Conservation (phyloP, 2,888 invertebrate genomes). For the Sericinus montela region DNA sequence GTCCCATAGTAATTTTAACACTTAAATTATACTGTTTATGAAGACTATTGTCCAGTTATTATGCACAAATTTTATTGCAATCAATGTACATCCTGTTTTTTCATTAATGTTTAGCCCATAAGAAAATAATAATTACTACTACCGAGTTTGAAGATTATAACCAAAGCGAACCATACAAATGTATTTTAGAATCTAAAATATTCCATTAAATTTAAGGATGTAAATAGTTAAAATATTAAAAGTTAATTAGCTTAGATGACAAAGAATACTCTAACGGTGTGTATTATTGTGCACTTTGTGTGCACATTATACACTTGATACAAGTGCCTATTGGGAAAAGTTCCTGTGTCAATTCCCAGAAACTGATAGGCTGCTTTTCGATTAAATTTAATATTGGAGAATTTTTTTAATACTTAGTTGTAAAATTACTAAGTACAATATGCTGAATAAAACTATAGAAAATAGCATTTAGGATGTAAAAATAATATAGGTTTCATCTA, state of each 20-base stretch:
- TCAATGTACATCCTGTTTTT: too few species aligned
- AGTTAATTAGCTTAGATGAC: background rate
- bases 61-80: too few species aligned
- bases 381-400: slow-evolving; percentile 6
- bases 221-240: slow-evolving; percentile 9
- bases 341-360: slow-evolving; percentile 11
- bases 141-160: slow-evolving; percentile 7
- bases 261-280: slow-evolving; percentile 7
- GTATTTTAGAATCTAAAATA: slow-evolving; percentile 15
- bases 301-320: background rate
- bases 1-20: too few species aligned
- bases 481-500: too few species aligned
- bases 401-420: background rate
- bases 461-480: too few species aligned
- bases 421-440: too few species aligned
- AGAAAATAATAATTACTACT: background rate
- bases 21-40: too few species aligned
- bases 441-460: too few species aligned
- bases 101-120: too few species aligned
- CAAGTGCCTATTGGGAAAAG: slow-evolving; percentile 12
- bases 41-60: too few species aligned
- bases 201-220: slow-evolving; percentile 19
- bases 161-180: slow-evolving; percentile 16
- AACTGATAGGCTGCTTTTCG: slow-evolving; percentile 8
- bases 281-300: background rate